phyloP scores from a whole-genome alignment of 1,140 invertebrate species.

The Alviniconcha marisindica region DNA sequence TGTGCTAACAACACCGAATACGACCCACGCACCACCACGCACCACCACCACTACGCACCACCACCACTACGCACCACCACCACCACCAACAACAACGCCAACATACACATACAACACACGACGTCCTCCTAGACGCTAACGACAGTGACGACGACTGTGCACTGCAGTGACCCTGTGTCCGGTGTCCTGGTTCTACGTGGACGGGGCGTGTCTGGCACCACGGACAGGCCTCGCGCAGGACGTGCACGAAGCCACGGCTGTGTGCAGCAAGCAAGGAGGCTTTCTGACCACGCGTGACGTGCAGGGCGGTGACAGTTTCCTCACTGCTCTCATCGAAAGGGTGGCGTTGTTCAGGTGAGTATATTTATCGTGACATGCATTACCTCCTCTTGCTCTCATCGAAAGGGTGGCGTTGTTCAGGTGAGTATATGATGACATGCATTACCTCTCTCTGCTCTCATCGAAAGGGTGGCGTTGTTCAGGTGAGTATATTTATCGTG shows the following conservation, averaged over 20 bases:
- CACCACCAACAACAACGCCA: too few species aligned
- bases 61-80: too few species aligned
- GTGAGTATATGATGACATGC: neutral
- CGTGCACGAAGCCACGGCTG: neutral
- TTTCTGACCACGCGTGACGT: neutral
- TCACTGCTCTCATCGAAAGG: neutral
- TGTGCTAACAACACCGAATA: neutral
- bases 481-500: neutral
- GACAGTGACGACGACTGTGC: too few species aligned
- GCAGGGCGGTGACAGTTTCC: neutral
- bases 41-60: too few species aligned
- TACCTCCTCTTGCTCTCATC: too few species aligned
- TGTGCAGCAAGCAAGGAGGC: neutral
- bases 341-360: neutral
- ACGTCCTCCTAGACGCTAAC: too few species aligned
- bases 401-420: too few species aligned
- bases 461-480: neutral
- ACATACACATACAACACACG: too few species aligned
- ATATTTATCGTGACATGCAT: neutral
- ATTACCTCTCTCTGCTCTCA: neutral
- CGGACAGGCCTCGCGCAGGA: neutral
- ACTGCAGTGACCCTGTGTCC: neutral
- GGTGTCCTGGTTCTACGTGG: neutral
- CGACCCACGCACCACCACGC: neutral
- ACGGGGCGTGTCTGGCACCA: neutral